Percentiles rank a stretch among this genome's conserved stretches.
Evolutionary conservation across 2,113 vertebrate genomes (phyloP).

Genomic region (Hyla sarda): DNA sequence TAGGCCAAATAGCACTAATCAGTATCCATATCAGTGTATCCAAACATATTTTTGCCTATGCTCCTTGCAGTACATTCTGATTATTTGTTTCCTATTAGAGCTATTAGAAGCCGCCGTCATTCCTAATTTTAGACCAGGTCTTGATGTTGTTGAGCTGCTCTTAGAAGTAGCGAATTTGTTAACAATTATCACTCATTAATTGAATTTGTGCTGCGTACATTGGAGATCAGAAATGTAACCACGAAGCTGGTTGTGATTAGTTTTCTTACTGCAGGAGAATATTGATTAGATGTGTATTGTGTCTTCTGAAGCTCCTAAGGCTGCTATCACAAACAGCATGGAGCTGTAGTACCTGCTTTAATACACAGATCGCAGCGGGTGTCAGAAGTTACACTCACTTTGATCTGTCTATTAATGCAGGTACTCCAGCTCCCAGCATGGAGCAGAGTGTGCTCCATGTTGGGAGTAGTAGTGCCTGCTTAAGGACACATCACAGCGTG

Average conservation of each 20-base stretch:
- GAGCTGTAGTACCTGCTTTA: too few species aligned
- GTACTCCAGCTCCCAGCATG: too few species aligned
- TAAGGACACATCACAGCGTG: too few species aligned
- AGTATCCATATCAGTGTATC: slow-evolving; percentile 64
- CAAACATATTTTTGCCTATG: slow-evolving; percentile 74
- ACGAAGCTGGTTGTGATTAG: slow-evolving; percentile 39
- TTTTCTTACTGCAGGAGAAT: neutral
- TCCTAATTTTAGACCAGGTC: slow-evolving; percentile 74
- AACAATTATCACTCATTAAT: slow-evolving; percentile 88
- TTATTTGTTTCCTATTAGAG: slow-evolving; percentile 79
- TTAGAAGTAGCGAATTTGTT: slow-evolving; percentile 85
- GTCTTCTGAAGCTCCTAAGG: neutral
- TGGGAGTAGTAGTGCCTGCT: too few species aligned
- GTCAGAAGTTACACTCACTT: too few species aligned
- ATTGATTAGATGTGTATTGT: slow-evolving; percentile 21
- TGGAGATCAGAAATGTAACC: slow-evolving; percentile 70
- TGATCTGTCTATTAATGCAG: too few species aligned
- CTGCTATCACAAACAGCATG: too few species aligned
- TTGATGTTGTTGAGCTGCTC: slow-evolving; percentile 71
- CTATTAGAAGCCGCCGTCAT: slow-evolving; percentile 79
- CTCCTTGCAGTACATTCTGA: slow-evolving; percentile 83
- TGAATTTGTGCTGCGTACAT: slow-evolving; percentile 76
- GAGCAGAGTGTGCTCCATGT: too few species aligned
- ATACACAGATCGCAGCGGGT: too few species aligned
- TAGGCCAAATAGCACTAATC: slow-evolving; percentile 60